Percentiles rank a stretch among this genome's conserved stretches.
Evolutionary conservation across 2,888 invertebrate genomes (phyloP).

Genomic region (Empis livida): DNA sequence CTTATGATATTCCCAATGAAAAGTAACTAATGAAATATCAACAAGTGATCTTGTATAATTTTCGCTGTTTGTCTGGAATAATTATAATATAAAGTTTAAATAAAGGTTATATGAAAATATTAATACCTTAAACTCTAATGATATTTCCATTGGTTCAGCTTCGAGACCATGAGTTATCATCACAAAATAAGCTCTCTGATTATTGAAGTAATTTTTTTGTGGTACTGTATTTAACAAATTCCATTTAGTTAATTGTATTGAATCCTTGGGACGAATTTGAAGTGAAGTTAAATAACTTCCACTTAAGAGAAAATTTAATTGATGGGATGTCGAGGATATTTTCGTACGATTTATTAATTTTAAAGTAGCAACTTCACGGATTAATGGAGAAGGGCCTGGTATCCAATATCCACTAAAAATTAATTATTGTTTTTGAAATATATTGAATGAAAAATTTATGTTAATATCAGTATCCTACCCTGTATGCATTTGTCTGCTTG

Average conservation of each 20-base stretch:
- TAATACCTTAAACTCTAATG: conserved; percentile 20
- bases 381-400: conserved; percentile 19
- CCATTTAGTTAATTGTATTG: conserved; percentile 18
- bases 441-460: too few relatives aligned
- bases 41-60: conserved; percentile 18
- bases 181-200: conserved; percentile 21
- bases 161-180: conserved; percentile 24
- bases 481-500: conserved; percentile 19
- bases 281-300: conserved; percentile 21
- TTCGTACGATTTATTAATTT: conserved; percentile 14
- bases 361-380: conserved; percentile 19
- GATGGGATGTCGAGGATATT: conserved; percentile 13
- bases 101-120: neutral
- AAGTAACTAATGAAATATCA: conserved; percentile 23
- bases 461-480: conserved; percentile 14
- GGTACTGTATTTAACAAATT: conserved; percentile 19
- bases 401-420: conserved; percentile 22
- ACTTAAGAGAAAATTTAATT: conserved; percentile 16
- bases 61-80: conserved; percentile 15
- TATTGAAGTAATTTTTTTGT: conserved; percentile 17
- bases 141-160: conserved; percentile 20
- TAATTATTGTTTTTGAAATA: neutral
- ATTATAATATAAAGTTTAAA: neutral
- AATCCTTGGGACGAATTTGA: conserved; percentile 21
- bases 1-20: conserved; percentile 23